Percentiles rank a stretch among this genome's conserved stretches.
These are phyloP conservation scores for Protobothrops mucrosquamatus DNA, from an alignment of 2,113 vertebrate species.

Conservation along the genomic window DNA sequence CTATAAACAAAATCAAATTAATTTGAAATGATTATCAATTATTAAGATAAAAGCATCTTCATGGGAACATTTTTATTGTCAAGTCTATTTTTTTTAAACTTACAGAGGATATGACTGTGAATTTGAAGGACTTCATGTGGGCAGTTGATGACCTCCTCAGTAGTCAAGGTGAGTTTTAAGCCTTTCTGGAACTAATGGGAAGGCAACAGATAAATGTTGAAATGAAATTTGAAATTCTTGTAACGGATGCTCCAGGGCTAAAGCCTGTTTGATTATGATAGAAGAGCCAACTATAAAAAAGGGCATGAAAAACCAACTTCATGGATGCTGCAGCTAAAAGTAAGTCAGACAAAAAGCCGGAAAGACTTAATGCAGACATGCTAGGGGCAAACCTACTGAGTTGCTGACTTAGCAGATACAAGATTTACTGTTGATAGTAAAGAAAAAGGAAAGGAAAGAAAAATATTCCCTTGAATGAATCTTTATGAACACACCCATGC, in stretches of 20 bases:
- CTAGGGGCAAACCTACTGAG: neutral
- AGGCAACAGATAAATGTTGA: neutral
- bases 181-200: neutral
- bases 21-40: neutral
- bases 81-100: neutral
- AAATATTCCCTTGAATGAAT: neutral
- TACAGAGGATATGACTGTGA: constrained; percentile 13
- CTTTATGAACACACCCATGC: neutral
- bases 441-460: neutral
- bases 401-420: neutral
- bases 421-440: neutral
- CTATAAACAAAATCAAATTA: neutral
- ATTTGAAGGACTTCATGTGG: constrained; percentile 8
- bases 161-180: constrained; percentile 10
- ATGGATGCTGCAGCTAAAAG: neutral
- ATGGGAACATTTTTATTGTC: too few relatives aligned
- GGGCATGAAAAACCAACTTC: neutral
- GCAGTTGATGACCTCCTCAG: neutral
- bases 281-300: neutral
- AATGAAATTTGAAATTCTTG: neutral
- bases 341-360: neutral
- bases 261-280: neutral
- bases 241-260: neutral
- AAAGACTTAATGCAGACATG: neutral
- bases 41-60: neutral